These are phyloP conservation scores for Antechinus flavipes DNA, from an alignment of 2,113 vertebrate species.

Conservation along the genomic window DNA sequence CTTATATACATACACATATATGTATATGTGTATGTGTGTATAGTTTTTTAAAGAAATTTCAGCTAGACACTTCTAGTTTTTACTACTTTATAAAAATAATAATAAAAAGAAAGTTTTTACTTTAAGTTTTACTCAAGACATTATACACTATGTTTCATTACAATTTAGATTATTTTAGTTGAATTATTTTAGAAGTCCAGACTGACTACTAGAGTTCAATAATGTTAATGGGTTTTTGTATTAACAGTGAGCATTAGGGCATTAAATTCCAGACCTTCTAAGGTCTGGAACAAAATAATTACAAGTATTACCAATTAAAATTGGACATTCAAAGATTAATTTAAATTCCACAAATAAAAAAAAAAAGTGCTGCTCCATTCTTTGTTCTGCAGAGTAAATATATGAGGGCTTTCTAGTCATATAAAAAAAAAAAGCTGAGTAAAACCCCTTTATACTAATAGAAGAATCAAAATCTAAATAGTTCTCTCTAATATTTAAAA, in stretches of 20 bases:
- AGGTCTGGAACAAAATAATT: slow-evolving; percentile 20
- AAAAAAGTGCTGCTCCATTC: not conserved
- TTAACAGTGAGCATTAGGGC: not conserved
- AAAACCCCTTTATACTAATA: not conserved
- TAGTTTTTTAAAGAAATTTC: slow-evolving; percentile 30
- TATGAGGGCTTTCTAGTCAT: not conserved
- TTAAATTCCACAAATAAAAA: slow-evolving; percentile 6
- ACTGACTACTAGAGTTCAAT: not conserved
- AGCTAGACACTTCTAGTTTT: slow-evolving; percentile 4
- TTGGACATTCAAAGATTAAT: not conserved
- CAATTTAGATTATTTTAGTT: not conserved
- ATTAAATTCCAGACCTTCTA: slow-evolving; percentile 25
- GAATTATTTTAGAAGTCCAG: not conserved
- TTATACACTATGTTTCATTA: not conserved
- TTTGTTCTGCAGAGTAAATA: slow-evolving; percentile 13
- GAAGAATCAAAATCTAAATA: slow-evolving; percentile 36
- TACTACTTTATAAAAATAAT: not conserved
- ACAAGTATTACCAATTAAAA: slow-evolving; percentile 32
- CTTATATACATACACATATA: not conserved
- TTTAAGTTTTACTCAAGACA: slow-evolving; percentile 9
- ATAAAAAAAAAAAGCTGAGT: not conserved
- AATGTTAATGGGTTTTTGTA: not conserved
- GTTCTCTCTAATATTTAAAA: slow-evolving; percentile 22
- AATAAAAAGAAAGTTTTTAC: not conserved
- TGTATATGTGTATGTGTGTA: too few relatives aligned